phyloP scores from a whole-genome alignment of 2,113 vertebrate species.

The Pseudopipra pipra region DNA sequence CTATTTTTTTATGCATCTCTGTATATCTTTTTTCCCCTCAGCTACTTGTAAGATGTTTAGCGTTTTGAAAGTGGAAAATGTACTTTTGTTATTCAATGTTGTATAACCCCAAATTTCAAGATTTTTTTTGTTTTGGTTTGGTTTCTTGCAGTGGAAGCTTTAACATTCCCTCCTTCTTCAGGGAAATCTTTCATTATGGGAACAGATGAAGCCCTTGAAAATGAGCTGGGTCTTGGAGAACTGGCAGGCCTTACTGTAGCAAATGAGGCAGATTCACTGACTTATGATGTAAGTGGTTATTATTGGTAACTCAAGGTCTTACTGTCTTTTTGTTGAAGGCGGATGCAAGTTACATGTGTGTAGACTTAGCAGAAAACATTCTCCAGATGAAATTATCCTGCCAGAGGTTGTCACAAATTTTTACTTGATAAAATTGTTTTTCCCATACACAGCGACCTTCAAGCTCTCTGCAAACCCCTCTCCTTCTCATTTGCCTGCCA shows the following conservation, averaged over 20 bases:
- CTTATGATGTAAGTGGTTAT: constrained; percentile 88
- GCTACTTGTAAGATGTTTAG: background rate
- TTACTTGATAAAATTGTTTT: background rate
- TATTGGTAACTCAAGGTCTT: background rate
- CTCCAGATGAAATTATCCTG: background rate
- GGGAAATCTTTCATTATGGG: constrained; percentile 97
- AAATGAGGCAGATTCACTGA: constrained; percentile 93
- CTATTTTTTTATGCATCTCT: background rate
- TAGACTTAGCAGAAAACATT: background rate
- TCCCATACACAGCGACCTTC: background rate
- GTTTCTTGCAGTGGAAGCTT: constrained; percentile 84
- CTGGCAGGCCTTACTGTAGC: constrained; percentile 96
- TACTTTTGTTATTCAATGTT: background rate
- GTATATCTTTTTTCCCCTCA: background rate
- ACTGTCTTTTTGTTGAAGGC: background rate
- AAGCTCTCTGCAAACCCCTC: background rate
- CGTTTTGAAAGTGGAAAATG: background rate
- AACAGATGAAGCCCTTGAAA: constrained; percentile 92
- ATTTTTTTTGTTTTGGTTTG: background rate
- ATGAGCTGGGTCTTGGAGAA: constrained; percentile 93
- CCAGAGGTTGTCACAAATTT: background rate
- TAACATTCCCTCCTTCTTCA: constrained; percentile 94
- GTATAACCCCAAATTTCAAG: background rate
- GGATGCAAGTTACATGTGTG: background rate
- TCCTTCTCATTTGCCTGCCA: background rate